Conservation (phyloP, 1,140 invertebrate species). For the Nautilus pompilius region DNA sequence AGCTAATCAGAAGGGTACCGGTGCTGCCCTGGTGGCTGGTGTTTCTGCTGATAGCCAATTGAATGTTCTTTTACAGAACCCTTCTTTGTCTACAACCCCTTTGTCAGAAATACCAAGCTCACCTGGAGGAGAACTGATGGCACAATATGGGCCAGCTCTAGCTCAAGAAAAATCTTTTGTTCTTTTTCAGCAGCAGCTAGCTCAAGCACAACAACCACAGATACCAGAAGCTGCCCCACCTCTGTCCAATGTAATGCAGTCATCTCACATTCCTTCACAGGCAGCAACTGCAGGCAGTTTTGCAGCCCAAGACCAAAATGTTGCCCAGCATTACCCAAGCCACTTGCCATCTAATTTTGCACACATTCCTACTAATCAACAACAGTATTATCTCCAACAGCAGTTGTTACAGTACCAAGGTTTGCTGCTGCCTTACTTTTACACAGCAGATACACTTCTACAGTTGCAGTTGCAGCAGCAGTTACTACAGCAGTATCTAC, state of each 20-base stretch:
- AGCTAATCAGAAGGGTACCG: conserved; percentile 11
- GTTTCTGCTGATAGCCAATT: not conserved
- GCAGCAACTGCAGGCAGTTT: conserved; percentile 17
- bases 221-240: conserved; percentile 4
- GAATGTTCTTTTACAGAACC: conserved; percentile 1
- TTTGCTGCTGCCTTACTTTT: conserved; percentile 8
- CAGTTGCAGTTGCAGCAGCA: conserved; percentile 10
- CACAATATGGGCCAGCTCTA: too few relatives aligned
- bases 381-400: conserved; percentile 5
- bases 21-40: not conserved
- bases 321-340: not conserved
- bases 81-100: not conserved
- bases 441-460: conserved; percentile 7
- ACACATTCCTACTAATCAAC: conserved; percentile 2
- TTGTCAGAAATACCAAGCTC: not conserved
- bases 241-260: not conserved
- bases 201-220: conserved; percentile 23
- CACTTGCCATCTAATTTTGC: not conserved
- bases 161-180: conserved; percentile 1
- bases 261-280: not conserved
- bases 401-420: not conserved
- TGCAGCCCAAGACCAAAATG: not conserved
- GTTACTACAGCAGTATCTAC: not conserved
- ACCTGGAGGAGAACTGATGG: too few relatives aligned
- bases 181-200: too few relatives aligned